Conservation (phyloP, 2,797 vertebrate species). For the Anisognathus igniventris region DNA sequence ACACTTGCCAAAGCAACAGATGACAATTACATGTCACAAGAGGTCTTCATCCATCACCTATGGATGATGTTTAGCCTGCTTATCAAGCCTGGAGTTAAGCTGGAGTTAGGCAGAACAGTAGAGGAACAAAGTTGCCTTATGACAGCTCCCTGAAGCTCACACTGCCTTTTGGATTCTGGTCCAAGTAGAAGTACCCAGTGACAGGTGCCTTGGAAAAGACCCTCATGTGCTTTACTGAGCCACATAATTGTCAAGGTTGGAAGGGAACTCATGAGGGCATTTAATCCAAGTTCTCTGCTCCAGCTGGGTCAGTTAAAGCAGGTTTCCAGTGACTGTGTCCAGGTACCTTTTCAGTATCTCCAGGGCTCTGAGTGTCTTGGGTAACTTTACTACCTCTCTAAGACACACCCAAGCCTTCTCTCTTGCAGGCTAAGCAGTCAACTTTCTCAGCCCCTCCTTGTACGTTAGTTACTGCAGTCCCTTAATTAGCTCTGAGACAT, state of each 20-base stretch:
- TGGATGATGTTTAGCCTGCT: not conserved
- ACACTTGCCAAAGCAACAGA: not conserved
- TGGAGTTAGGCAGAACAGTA: not conserved
- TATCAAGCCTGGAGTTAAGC: not conserved
- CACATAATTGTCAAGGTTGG: not conserved
- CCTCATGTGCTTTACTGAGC: not conserved
- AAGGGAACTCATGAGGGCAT: not conserved
- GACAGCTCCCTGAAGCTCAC: not conserved
- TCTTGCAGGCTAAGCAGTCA: not conserved
- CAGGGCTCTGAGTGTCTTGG: not conserved
- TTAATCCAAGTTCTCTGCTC: not conserved
- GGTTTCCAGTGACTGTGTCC: not conserved
- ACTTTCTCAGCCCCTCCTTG: not conserved
- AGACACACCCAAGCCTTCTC: not conserved
- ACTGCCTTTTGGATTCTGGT: not conserved
- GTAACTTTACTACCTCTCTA: not conserved
- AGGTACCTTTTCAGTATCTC: not conserved
- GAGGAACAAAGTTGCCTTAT: not conserved
- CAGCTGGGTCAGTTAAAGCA: not conserved
- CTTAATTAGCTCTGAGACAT: not conserved
- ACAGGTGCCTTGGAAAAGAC: not conserved
- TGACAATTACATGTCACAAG: not conserved
- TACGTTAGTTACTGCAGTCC: not conserved
- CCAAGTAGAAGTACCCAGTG: not conserved
- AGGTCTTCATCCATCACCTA: not conserved